A percentile compares a stretch with the other conserved stretches of the same genome.
Conservation (phyloP, 2,888 invertebrate species). For the Scaptomyza reducta region DNA sequence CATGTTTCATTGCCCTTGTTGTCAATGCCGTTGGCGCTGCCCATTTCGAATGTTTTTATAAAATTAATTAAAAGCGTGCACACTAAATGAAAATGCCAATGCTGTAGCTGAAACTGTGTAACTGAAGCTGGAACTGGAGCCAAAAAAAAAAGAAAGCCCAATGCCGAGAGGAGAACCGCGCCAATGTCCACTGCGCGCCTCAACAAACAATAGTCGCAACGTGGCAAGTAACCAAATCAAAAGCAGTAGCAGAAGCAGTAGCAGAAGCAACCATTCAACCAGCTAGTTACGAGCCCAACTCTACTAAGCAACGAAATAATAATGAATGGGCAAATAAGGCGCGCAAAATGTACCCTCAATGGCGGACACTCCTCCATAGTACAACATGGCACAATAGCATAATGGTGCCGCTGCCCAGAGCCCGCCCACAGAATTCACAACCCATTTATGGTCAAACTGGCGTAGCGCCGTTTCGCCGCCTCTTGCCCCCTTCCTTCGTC, state of each 20-base stretch:
- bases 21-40: conserved; percentile 13
- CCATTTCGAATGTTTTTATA: conserved; percentile 20
- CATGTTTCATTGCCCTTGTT: conserved; percentile 9
- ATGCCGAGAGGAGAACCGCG: background rate
- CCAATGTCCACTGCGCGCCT: conserved; percentile 18
- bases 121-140: background rate
- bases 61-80: conserved; percentile 64
- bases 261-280: background rate
- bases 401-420: conserved; percentile 1
- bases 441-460: conserved; percentile 32
- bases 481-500: background rate
- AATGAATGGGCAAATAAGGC: conserved; percentile 61
- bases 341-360: conserved; percentile 23
- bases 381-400: background rate
- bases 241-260: conserved; percentile 1
- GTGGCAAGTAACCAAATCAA: conserved; percentile 33
- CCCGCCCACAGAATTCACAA: conserved; percentile 20
- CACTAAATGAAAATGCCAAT: conserved; percentile 41
- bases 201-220: conserved; percentile 52
- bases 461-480: conserved; percentile 4
- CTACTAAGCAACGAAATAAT: conserved; percentile 52
- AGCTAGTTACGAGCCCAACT: conserved; percentile 18
- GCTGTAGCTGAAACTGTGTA: background rate
- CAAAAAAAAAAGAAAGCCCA: too few species aligned
- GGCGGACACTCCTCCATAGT: conserved; percentile 3